Base-by-base conservation (phyloP, 2,888 invertebrate genomes). In the Agonopterix alstromeriana region DNA sequence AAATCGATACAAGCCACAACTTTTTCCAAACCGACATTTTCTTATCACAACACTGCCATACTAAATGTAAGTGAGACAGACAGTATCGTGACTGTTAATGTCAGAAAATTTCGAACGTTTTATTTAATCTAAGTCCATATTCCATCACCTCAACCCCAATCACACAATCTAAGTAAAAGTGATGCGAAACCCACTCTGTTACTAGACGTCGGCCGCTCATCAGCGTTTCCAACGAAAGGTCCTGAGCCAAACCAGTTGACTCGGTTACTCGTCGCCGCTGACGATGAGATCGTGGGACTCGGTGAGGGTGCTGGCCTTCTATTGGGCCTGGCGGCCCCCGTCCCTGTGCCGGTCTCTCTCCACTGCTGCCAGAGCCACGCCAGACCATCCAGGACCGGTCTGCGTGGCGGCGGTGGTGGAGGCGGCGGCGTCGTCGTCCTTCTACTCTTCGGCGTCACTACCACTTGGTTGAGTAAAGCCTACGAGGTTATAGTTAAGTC, bases 301-400 rank as follows among this genome's bases (percentile, higher is more conserved):
- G 77, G 61, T 1, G 75, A 57, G 0, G 77, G 60, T 2, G 69
- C 58, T 1, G 84, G 80, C 58, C 70, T 62, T 51, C 73, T 65
- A 45, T 54, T 67, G n/a, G 75, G 75, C 52, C 73, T 63, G 2
- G 73, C 44, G 46, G 64, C 62, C 47, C 65, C 74, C 8, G 77
- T 65, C 3, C 77, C 85, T 9, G 89, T 86, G 2, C 70, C 85
- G 9, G 90, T 90, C 36, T 91, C 90, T 45, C 90, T 79, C 90
- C 90, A 91, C 58, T 90, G 88, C 67, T 89, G 88, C 90, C 90
- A 90, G 9, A 91, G 70, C 90, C 90, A 91, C 14, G 90, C 83
- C 44, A 91, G 63, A n/a, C 90, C 90, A 45, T 90, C 90, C 52
- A 90, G 59, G 44, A 90, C 75, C 3, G 92, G 91, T 54, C 70